phyloP scores from a whole-genome alignment of 2,888 invertebrate genomes.

The Frankliniella fusca region DNA sequence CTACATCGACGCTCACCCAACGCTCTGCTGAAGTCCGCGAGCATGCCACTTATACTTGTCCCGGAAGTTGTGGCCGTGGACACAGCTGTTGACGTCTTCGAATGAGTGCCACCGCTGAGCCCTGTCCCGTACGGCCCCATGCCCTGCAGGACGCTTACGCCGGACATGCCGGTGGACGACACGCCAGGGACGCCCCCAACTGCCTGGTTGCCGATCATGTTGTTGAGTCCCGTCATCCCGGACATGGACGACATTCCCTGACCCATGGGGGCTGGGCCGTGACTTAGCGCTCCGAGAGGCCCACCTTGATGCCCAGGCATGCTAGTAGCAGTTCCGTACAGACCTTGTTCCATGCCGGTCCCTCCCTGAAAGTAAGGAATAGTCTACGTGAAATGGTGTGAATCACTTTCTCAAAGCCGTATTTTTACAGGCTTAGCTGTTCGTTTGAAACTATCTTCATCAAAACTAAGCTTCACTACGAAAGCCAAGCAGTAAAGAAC shows the following conservation, averaged over 20 bases:
- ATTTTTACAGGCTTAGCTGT: too few relatives aligned
- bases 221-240: neutral
- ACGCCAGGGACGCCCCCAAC: too few relatives aligned
- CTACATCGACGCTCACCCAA: slow-evolving; percentile 43
- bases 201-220: neutral
- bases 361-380: neutral
- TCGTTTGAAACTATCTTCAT: too few relatives aligned
- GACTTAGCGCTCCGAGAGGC: neutral
- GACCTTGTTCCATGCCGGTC: slow-evolving; percentile 4
- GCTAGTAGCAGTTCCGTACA: neutral
- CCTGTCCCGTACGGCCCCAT: neutral
- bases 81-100: neutral
- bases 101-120: neutral
- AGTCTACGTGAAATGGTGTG: too few relatives aligned
- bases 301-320: neutral
- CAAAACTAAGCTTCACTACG: too few relatives aligned
- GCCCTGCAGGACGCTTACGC: neutral
- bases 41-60: slow-evolving; percentile 48
- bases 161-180: neutral
- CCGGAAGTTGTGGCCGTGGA: slow-evolving; percentile 38
- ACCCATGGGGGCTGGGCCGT: neutral
- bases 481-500: too few relatives aligned
- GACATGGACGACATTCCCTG: neutral
- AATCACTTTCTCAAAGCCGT: too few relatives aligned
- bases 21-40: slow-evolving; percentile 50